These are phyloP conservation scores for Nomada ferruginata DNA, from an alignment of 2,888 invertebrate genomes.

Conservation along the genomic window DNA sequence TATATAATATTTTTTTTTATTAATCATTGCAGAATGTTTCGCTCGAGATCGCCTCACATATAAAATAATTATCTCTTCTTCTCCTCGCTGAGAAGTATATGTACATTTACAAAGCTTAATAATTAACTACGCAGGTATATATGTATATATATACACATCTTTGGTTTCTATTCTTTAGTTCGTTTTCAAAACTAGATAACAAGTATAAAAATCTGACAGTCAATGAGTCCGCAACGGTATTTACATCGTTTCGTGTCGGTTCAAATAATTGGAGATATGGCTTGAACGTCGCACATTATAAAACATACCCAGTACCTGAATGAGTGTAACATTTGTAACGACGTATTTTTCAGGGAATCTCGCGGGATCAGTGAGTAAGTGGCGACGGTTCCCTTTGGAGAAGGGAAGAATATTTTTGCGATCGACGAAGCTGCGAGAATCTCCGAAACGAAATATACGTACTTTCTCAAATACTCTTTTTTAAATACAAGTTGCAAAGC, in stretches of 20 bases:
- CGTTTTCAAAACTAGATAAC: constrained; percentile 5
- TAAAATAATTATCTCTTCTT: background rate
- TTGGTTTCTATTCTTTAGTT: background rate
- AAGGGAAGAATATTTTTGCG: too few species aligned
- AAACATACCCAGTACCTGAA: background rate
- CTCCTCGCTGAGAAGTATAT: background rate
- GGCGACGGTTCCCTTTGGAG: too few species aligned
- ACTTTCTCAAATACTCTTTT: too few species aligned
- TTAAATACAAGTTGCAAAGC: too few species aligned
- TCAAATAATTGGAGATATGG: too few species aligned
- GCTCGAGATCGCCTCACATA: constrained; percentile 14
- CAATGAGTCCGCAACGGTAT: background rate
- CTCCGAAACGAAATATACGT: background rate
- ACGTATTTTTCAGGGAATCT: background rate
- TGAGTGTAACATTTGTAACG: background rate
- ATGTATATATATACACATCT: background rate
- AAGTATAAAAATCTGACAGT: constrained; percentile 9
- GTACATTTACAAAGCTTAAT: too few species aligned
- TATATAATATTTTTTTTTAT: too few species aligned
- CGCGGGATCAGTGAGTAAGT: background rate
- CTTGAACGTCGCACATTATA: too few species aligned
- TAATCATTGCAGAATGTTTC: too few species aligned
- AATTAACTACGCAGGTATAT: too few species aligned
- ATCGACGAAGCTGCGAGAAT: background rate
- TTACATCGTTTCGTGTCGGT: background rate